Conservation (phyloP, 2,113 vertebrate genomes). For the Strix aluco region DNA sequence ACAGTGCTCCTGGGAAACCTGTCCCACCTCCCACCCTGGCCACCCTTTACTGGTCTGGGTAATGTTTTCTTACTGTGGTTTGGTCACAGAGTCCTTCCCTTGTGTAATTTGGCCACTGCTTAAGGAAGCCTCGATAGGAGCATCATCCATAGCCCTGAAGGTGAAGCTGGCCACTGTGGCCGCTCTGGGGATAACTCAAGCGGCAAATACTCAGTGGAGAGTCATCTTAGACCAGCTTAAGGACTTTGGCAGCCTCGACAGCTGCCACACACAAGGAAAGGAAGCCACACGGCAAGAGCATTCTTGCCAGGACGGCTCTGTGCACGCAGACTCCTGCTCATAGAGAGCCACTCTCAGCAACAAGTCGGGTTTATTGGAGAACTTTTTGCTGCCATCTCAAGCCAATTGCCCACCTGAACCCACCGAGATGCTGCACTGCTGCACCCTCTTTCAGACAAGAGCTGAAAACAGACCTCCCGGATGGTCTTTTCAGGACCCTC, state of each 20-base stretch:
- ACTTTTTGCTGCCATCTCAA: neutral
- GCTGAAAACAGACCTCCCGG: accelerated
- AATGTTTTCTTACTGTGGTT: neutral
- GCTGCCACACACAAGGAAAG: neutral
- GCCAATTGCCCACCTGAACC: neutral
- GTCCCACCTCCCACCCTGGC: neutral
- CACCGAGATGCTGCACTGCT: accelerated
- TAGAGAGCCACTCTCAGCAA: neutral
- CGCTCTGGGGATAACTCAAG: neutral
- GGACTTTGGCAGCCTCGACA: neutral
- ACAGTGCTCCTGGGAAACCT: neutral
- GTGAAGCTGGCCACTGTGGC: neutral
- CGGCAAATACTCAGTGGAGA: neutral
- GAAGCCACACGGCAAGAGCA: accelerated
- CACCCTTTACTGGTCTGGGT: neutral
- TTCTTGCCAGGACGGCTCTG: neutral
- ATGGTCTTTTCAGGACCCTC: constrained; percentile 6
- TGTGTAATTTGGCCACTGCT: neutral
- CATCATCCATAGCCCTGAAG: neutral
- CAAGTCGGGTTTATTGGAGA: neutral
- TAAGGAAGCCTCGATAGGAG: neutral
- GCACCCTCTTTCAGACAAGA: neutral
- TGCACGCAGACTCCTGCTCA: neutral
- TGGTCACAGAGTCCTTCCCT: neutral
- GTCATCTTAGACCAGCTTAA: neutral